Evolutionary conservation across 2,797 vertebrate species (phyloP).

Genomic region (Mormyrops boulengeri): DNA sequence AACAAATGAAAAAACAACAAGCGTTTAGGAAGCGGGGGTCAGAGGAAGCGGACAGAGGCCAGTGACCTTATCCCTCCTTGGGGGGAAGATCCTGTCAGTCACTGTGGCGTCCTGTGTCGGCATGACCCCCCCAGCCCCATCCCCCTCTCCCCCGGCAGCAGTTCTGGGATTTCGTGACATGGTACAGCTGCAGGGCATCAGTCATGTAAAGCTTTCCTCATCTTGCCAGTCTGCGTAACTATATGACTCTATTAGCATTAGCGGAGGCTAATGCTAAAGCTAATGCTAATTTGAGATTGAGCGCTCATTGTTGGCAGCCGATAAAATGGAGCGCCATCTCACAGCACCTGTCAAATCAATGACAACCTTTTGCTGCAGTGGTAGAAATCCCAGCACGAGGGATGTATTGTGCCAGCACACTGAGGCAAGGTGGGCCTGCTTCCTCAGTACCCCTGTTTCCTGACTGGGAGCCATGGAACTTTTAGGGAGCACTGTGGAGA

Average conservation of each 20-base stretch:
- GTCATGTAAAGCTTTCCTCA: background rate
- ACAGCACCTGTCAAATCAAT: background rate
- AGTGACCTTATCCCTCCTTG: conserved; percentile 45
- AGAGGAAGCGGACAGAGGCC: conserved; percentile 62
- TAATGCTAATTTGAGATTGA: background rate
- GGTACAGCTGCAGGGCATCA: background rate
- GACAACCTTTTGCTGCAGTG: background rate
- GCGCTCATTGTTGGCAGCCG: background rate
- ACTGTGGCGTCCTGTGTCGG: conserved; percentile 23
- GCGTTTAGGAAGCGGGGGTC: conserved; percentile 65
- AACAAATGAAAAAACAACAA: conserved; percentile 51
- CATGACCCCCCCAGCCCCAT: conserved; percentile 17
- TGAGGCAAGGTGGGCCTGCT: background rate
- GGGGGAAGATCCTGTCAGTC: conserved; percentile 47
- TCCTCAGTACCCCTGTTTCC: background rate
- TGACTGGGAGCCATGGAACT: background rate
- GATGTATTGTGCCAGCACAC: background rate
- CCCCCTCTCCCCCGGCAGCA: conserved; percentile 14
- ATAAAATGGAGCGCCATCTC: background rate
- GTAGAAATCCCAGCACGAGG: background rate
- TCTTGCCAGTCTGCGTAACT: background rate
- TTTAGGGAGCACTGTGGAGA: background rate
- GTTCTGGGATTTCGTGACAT: background rate
- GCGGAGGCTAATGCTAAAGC: background rate
- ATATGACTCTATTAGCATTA: background rate